phyloP scores from a whole-genome alignment of 2,797 vertebrate genomes.

The Brachyrhaphis roseni region DNA sequence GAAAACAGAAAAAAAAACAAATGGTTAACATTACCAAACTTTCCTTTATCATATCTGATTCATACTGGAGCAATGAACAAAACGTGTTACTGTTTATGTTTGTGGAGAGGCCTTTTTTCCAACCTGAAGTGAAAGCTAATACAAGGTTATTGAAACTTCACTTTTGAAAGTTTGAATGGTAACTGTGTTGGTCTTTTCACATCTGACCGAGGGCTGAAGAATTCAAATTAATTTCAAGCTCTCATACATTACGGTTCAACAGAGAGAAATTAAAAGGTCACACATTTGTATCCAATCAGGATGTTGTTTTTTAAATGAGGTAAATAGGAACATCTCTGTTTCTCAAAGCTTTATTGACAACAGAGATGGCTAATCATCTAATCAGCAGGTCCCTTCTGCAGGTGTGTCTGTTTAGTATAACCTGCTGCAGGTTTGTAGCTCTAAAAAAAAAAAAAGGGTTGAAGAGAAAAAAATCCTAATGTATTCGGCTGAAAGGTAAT shows the following conservation, averaged over 20 bases:
- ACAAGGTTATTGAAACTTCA: neutral
- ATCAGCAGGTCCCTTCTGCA: slow-evolving; percentile 53
- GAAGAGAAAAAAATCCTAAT: slow-evolving; percentile 26
- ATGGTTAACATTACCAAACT: neutral
- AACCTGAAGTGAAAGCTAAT: neutral
- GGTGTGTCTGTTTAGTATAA: slow-evolving; percentile 62
- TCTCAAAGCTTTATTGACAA: slow-evolving; percentile 8
- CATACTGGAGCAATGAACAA: neutral
- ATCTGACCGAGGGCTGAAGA: neutral
- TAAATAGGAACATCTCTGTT: neutral
- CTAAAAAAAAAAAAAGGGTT: slow-evolving; percentile 25
- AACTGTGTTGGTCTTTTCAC: neutral
- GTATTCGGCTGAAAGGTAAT: slow-evolving; percentile 33
- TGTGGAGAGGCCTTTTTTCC: neutral
- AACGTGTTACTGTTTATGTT: neutral
- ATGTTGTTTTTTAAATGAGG: slow-evolving; percentile 1
- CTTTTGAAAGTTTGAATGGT: slow-evolving; percentile 7
- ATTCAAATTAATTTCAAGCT: neutral
- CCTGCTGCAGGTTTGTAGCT: slow-evolving; percentile 36
- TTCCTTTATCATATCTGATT: neutral
- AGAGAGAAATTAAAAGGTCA: neutral
- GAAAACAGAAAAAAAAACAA: slow-evolving; percentile 23
- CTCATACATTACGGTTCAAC: neutral
- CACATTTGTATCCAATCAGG: neutral
- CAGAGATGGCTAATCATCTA: slow-evolving; percentile 29